Percentiles rank a stretch among this genome's conserved stretches.
Evolutionary conservation across 2,797 vertebrate genomes (phyloP).

Genomic region (Halcyon badia): DNA sequence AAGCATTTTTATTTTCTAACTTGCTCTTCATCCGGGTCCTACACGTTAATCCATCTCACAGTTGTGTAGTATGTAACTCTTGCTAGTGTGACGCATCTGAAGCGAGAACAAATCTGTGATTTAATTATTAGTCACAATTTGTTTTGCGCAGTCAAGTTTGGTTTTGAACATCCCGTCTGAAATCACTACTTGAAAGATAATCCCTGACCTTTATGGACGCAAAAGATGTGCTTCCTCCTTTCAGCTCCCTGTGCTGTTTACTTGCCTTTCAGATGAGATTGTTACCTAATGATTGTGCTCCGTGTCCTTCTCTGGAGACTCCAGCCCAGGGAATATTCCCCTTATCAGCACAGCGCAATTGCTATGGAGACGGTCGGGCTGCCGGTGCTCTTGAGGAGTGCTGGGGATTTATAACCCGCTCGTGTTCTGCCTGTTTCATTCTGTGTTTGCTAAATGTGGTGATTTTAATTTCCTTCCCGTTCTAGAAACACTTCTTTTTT

Average conservation of each 20-base stretch:
- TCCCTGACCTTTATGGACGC: neutral
- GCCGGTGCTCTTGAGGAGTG: conserved; percentile 7
- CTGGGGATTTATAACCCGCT: conserved; percentile 61
- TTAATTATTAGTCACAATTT: neutral
- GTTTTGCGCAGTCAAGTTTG: neutral
- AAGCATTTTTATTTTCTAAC: neutral
- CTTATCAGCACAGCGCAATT: conserved; percentile 60
- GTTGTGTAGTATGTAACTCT: neutral
- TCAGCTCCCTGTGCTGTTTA: neutral
- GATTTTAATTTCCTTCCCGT: conserved; percentile 38
- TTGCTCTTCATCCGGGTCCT: neutral
- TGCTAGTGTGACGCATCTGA: neutral
- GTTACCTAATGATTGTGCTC: conserved; percentile 21
- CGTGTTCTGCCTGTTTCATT: conserved; percentile 2
- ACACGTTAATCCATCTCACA: rapidly evolving
- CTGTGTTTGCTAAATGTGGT: conserved; percentile 12
- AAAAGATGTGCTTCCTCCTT: neutral
- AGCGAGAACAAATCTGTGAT: neutral
- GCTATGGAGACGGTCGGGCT: conserved; percentile 75
- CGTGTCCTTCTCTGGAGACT: conserved; percentile 46
- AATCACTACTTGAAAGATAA: neutral
- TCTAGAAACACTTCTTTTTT: neutral
- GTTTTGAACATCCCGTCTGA: neutral
- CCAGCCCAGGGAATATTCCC: conserved; percentile 62
- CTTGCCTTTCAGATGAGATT: conserved; percentile 27